Evolutionary conservation across 2,797 vertebrate genomes (phyloP).

Genomic region (Pseudopleuronectes americanus): DNA sequence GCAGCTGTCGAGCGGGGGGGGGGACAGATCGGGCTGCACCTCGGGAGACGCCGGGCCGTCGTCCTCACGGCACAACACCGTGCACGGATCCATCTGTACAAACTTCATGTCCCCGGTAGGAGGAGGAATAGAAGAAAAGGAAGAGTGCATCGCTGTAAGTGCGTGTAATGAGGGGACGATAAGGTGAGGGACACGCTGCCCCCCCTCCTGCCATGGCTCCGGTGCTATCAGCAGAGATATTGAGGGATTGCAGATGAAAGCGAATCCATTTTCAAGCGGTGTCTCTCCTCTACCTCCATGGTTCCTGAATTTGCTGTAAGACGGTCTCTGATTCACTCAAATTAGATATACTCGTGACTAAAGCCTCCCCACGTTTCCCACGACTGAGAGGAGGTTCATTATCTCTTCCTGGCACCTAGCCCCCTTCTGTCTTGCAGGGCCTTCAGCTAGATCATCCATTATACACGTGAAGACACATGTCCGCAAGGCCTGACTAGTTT

Average conservation of each 20-base stretch:
- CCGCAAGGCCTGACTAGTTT: slow-evolving; percentile 80
- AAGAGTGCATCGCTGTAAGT: slow-evolving; percentile 11
- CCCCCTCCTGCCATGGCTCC: slow-evolving; percentile 22
- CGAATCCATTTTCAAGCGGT: slow-evolving; percentile 52
- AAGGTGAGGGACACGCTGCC: slow-evolving; percentile 17
- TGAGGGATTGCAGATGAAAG: slow-evolving; percentile 53
- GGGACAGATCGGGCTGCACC: slow-evolving; percentile 54
- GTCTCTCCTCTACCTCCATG: slow-evolving; percentile 35
- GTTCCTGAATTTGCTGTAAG: slow-evolving; percentile 51
- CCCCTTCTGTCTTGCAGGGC: slow-evolving; percentile 70
- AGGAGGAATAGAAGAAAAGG: background rate
- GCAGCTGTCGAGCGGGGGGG: slow-evolving; percentile 64
- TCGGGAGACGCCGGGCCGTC: slow-evolving; percentile 45
- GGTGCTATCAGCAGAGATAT: slow-evolving; percentile 34
- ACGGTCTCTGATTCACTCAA: slow-evolving; percentile 67
- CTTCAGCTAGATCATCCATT: slow-evolving; percentile 81
- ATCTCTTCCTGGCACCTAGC: slow-evolving; percentile 78
- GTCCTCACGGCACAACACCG: slow-evolving; percentile 4
- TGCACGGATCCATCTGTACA: slow-evolving; percentile 13
- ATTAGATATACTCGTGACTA: slow-evolving; percentile 75
- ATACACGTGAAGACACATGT: slow-evolving; percentile 79
- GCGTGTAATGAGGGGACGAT: slow-evolving; percentile 39
- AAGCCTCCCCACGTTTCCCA: slow-evolving; percentile 72
- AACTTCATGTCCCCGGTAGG: slow-evolving; percentile 3
- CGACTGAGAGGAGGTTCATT: slow-evolving; percentile 69